Conservation (phyloP, 2,888 invertebrate species). For the Tenthredo scrophulariae region DNA sequence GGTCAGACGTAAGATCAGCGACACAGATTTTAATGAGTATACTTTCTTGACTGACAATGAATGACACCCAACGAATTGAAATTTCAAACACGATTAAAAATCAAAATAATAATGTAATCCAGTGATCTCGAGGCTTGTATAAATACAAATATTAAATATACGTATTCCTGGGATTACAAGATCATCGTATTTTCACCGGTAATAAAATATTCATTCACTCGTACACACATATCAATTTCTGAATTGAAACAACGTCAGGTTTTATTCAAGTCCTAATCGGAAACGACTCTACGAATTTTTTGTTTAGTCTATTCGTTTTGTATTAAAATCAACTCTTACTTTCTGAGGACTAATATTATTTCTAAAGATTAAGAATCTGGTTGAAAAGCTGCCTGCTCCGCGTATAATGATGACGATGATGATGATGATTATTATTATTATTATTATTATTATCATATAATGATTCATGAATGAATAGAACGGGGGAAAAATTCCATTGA, state of each 20-base stretch:
- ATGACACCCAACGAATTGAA: background rate
- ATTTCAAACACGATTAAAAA: background rate
- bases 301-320: background rate
- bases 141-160: background rate
- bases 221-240: background rate
- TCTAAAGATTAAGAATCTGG: background rate
- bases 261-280: conserved; percentile 24
- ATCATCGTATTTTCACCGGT: background rate
- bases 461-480: conserved; percentile 1
- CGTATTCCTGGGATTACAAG: background rate
- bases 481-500: background rate
- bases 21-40: background rate
- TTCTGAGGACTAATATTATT: too few species aligned
- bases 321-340: too few species aligned
- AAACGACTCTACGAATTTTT: background rate
- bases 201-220: conserved; percentile 24
- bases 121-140: background rate
- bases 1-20: background rate
- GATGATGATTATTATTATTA: too few species aligned
- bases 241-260: conserved; percentile 11
- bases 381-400: background rate
- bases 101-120: background rate
- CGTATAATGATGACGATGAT: too few species aligned
- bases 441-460: background rate
- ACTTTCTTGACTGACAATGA: conserved; percentile 11